Evolutionary conservation across 2,888 invertebrate species (phyloP), one percentile per base, ranked within the genome.

Genomic region (Druceiella hillmani): DNA sequence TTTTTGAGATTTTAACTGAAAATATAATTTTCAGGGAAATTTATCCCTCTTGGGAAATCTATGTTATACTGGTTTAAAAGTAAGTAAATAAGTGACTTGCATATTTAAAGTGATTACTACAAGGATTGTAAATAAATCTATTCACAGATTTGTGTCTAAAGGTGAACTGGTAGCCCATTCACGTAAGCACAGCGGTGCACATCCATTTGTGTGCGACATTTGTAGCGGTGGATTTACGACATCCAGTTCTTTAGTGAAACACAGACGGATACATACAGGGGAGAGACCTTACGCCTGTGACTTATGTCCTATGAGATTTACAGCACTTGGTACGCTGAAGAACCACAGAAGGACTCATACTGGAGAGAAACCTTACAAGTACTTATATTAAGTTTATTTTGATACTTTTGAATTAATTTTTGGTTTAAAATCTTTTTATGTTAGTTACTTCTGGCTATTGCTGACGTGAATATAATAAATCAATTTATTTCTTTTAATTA

Each of bases 211-310:
- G 1, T 78, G 78, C 33, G 72, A 72, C 10, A 66, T 65, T 4
- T 78, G 78, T 27, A 63, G 66, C 0, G 61, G 69, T 6, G 66
- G 69, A 0, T 79, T 78, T 51, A 78, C 78, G 1, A 78, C 78
- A 0, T 74, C 76, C 7, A 74, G 74, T 28, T 76, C 78, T 0
- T 48, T 79, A 11, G 70, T 70, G 12, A 78, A 78, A 36, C 78
- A 78, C 43, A 59, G 69, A 2, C 59, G 78, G 0, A 74, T 68
- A 4, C 78, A 78, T 50, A 76, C 76, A 0, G 78, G 78, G 0
- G 78, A 78, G 41, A 53, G 74, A 1, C 78, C 77, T 0, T 78
- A 77, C 46, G 66, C 64, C 0, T 78, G 78, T 43, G 77, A 78
- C 17, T 54, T 76, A 2, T 78, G 78, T 32, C 66, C 73, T 0